Percentiles rank a stretch among this genome's conserved stretches.
These are phyloP conservation scores for Cyclura pinguis DNA, from an alignment of 2,797 vertebrate species.

Conservation along the genomic window DNA sequence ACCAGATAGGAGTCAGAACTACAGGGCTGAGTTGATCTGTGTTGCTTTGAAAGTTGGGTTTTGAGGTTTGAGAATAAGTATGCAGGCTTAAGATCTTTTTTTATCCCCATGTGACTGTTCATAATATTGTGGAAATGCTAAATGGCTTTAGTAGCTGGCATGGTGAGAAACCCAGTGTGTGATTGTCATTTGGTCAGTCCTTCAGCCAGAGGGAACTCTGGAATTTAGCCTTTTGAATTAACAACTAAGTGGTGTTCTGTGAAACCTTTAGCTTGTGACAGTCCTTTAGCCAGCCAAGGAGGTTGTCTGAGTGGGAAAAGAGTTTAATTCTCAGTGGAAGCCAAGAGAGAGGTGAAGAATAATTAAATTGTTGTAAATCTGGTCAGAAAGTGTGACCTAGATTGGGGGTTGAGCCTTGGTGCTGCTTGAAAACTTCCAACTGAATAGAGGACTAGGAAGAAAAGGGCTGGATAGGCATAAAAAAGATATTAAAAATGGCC, in stretches of 20 bases:
- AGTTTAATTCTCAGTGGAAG: too few relatives aligned
- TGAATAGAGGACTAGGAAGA: too few relatives aligned
- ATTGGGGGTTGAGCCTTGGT: too few relatives aligned
- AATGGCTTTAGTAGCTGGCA: slow-evolving; percentile 57
- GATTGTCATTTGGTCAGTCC: too few relatives aligned
- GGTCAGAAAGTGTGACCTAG: too few relatives aligned
- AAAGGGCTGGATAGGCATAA: too few relatives aligned
- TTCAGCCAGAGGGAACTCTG: too few relatives aligned
- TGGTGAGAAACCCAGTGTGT: neutral
- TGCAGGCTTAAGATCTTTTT: neutral
- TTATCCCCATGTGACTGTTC: slow-evolving; percentile 21
- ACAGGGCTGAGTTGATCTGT: neutral
- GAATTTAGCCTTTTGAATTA: slow-evolving; percentile 12
- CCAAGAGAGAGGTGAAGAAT: too few relatives aligned
- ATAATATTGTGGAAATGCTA: neutral
- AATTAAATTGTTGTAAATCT: too few relatives aligned
- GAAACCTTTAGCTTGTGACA: slow-evolving; percentile 18
- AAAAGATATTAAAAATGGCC: too few relatives aligned
- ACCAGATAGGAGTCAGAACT: neutral
- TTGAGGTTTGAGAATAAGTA: neutral
- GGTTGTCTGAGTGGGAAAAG: too few relatives aligned
- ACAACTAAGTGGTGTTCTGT: neutral
- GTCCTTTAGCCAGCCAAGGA: neutral
- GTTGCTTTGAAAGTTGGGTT: neutral
- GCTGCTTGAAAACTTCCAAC: too few relatives aligned